Evolutionary conservation across 2,113 vertebrate species (phyloP), one percentile per base, ranked within the genome.

Genomic region (Tympanuchus pallidicinctus): DNA sequence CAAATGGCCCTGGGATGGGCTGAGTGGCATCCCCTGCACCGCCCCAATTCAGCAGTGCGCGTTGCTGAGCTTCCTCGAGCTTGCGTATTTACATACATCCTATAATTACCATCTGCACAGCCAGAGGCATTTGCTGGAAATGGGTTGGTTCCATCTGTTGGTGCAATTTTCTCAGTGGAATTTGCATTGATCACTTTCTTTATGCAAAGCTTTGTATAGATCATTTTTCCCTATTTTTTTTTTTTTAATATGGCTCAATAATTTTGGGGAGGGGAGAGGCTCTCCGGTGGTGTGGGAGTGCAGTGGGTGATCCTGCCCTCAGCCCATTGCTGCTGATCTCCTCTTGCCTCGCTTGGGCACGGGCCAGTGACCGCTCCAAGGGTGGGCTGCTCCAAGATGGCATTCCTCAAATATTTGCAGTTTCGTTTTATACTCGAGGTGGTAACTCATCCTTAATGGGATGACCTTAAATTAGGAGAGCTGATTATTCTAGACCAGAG

Each of bases 21-120:
- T 60, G 65, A 66, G 93, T 59, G 75, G 92, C 82, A 32, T 92
- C 84, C 67, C 11, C 45, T 28, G 22, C 89, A 73, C 69, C 5
- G 38, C 91, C 91, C 34, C 48, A 69, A 88, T 93, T 97, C 97
- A 94, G 95, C 92, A 65, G 92, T 54, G 94, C 87, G 14, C 96
- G 91, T 84, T 90, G 95, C 96, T 93, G 96, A 91, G 97, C 97
- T 97, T 97, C 97, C 97, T 89, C 76, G 96, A 93, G 96, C 97
- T 92, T 72, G 84, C 92, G 59, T 98, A 98, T 98, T 98, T 98
- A 98, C 98, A 98, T 97, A 97, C 98, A 98, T 97, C 94, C 98
- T 96, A 97, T 98, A 98, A 98, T 98, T 97, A 97, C 98, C 98
- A 98, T 98, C 98, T 98, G 98, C 98, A 97, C 97, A 98, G 98